Base-by-base conservation (phyloP, 2,113 vertebrate species). In the Neolamprologus longior region DNA sequence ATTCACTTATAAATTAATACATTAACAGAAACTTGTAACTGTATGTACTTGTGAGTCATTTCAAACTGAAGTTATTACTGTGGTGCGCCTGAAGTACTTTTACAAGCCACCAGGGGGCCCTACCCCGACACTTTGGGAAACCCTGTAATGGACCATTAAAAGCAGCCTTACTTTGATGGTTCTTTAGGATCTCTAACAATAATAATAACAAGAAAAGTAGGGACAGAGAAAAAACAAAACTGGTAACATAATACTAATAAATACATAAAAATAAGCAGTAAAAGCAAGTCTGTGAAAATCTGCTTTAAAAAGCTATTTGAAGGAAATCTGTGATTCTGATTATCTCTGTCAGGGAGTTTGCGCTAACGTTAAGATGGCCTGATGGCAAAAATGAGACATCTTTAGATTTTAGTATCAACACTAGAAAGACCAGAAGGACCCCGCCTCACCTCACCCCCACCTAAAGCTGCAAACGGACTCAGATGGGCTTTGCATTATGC, bases 231-330 rank as follows among this genome's bases (percentile, higher is more conserved):
- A 68, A 68, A 68, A 68, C 10, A 37, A 0, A 37, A 66, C 6
- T 66, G 61, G 7, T n/a, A 37, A 66, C 61, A 66, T 13, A n/a
- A 37, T 66, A 17, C 28, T 66, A 66, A 21, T 66, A 68, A 68
- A 68, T 24, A 1, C 66, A 42, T 24, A 71, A 14, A 71, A 71
- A 66, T 37, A 35, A 63, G 31, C 31, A 63, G 17, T 63, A 35
- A 63, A 63, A 63, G 58, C 6, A 35, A 12, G 31, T 35, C 31
- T n/a, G 31, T 61, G 8, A 19, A 61, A 61, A 61, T 63, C 9
- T 33, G 58, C 0, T 3, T 63, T 63, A 19, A 33, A 63, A 63
- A 63, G 58, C 9, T 19, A 33, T 63, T 63, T 63, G 9, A 63
- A n/a, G 19, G 10, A 37, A 66, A 37, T 66, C 9, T 37, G 19